Base-by-base conservation (phyloP, 2,113 vertebrate species). In the Theristicus caerulescens region DNA sequence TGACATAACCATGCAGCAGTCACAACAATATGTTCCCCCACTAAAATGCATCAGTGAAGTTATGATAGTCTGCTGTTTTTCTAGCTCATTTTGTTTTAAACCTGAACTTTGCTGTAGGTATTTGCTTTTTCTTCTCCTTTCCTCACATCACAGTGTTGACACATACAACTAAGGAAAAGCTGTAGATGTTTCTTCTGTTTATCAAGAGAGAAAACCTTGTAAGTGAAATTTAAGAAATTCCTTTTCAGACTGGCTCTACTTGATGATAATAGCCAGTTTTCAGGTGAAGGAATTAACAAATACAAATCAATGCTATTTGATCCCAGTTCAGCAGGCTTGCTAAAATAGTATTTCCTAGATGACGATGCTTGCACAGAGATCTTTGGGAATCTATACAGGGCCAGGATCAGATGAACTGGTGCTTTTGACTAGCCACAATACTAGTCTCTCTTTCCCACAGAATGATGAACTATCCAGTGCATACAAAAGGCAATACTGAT, bases 1-100 rank as follows among this genome's bases (percentile, higher is more conserved):
- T 38, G 47, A 77, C 32, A 42, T 61, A 85, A 52, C 29, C 0
- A 0, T 31, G 21, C n/a, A 73, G n/a, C 42, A 79, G 24, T 42
- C 46, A 59, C 32, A 86, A 86, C 27, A 40, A 59, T 25, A 42
- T 57, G 5, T 36, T 31, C 25, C 31, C 9, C 5, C 29, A 36
- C 31, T 13, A 82, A 90, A 88, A 88, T 70, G 4, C 5, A 13
- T 22, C 11, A 57, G 8, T 42, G 25, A 54, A 58, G 34, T 74
- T 71, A 42, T 7, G 21, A 59, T 11, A 64, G 7, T 57, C 38
- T 82, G 17, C 13, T 31, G 14, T 6, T 12, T 19, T 62, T 77
- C 61, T 46, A 70, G 22, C 13, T 74, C 6, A 15, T 78, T 96
- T 85, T 76, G 29, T 6, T 49, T 90, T 40, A 79, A 72, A 88